A percentile compares a stretch with the other conserved stretches of the same genome.
Evolutionary conservation across 2,797 vertebrate species (phyloP).

Genomic region (Eremophila alpestris): DNA sequence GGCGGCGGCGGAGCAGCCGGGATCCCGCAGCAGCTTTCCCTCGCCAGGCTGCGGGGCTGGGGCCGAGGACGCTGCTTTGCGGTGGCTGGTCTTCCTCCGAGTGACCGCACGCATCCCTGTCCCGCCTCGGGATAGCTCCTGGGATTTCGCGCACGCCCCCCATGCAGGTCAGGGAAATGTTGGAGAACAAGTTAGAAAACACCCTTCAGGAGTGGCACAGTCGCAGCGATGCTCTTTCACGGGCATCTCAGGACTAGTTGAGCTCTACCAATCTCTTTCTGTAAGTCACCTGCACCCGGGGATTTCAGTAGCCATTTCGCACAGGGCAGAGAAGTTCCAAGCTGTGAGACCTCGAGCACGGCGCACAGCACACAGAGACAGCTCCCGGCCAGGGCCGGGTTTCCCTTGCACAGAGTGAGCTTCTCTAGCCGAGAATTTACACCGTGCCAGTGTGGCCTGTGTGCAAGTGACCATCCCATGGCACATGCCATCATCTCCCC

Average conservation of each 20-base stretch:
- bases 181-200: not conserved
- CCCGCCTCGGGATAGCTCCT: accelerated
- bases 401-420: not conserved
- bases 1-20: not conserved
- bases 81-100: accelerated
- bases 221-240: not conserved
- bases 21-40: not conserved
- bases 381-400: not conserved
- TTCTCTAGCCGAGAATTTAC: not conserved
- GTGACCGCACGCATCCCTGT: accelerated
- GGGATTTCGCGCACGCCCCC: accelerated
- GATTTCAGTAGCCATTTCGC: not conserved
- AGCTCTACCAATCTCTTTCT: not conserved
- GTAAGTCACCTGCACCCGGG: not conserved
- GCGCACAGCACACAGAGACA: not conserved
- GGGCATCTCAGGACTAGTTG: not conserved
- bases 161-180: accelerated
- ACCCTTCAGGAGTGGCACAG: accelerated
- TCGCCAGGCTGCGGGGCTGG: not conserved
- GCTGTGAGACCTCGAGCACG: not conserved
- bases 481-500: not conserved
- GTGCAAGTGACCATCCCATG: accelerated
- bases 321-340: not conserved
- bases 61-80: not conserved
- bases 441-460: accelerated